Base-by-base conservation (phyloP, 2,888 invertebrate species). In the Psylliodes chrysocephalus region DNA sequence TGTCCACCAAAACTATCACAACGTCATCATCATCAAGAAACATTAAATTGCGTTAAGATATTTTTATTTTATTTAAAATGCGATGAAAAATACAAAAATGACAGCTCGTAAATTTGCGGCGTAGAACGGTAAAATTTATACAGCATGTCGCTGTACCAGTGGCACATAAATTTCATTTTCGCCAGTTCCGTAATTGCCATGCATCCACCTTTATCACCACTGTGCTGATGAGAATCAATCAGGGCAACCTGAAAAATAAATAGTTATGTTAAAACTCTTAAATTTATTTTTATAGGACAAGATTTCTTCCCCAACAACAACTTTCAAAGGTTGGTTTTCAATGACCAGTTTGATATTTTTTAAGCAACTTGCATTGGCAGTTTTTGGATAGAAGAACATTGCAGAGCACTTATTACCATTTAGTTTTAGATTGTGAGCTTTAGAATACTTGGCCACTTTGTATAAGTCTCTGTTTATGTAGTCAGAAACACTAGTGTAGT, bases 221-320 rank as follows among this genome's bases (percentile, higher is more conserved):
- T 73, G 68, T 84, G 82, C 67, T 78, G 83, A 71, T 86, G 86
- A 0, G 86, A 84, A 75, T 86, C 86, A 33, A 86, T 80, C 17
- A 86, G 71, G 17, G 82, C 84, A 22, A 85, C 81, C 85, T 86
- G 64, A 56, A 79, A 79, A 14, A 35, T 8, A 4, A 22, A 33
- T 33, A 33, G 33, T 33, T 33, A 33, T 22, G 22, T 6, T 22
- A 22, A 2, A 22, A n/a, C n/a, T n/a, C n/a, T n/a, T n/a, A n/a
- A n/a, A n/a, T n/a, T n/a, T n/a, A n/a, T n/a, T n/a, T n/a, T n/a
- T n/a, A n/a, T n/a, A n/a, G n/a, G n/a, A n/a, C n/a, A n/a, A n/a
- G n/a, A n/a, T n/a, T n/a, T n/a, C n/a, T n/a, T n/a, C n/a, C n/a
- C n/a, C n/a, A n/a, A n/a, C n/a, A n/a, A n/a, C n/a, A n/a, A n/a